A percentile compares a stretch with the other conserved stretches of the same genome.
phyloP scores from a whole-genome alignment of 1,140 invertebrate genomes.

The Ephestia elutella region DNA sequence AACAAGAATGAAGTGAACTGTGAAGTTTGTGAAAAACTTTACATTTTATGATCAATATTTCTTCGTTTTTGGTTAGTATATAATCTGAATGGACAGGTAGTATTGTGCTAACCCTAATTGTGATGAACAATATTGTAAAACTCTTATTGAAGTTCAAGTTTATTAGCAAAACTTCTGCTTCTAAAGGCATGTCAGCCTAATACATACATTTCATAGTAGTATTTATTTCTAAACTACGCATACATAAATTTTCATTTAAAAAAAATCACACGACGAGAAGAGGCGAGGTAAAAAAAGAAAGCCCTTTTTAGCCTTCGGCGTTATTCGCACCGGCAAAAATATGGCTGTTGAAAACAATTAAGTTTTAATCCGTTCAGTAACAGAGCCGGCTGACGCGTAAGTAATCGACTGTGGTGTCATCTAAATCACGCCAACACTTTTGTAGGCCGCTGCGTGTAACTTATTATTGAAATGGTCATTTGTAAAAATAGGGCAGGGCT shows the following conservation, averaged over 20 bases:
- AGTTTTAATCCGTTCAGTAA: constrained; percentile 8
- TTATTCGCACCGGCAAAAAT: constrained; percentile 11
- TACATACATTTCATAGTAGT: too few relatives aligned
- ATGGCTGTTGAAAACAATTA: constrained; percentile 13
- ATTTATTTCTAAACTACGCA: neutral
- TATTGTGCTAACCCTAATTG: too few relatives aligned
- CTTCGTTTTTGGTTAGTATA: too few relatives aligned
- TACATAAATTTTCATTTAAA: neutral
- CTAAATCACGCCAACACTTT: constrained; percentile 8
- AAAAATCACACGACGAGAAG: neutral
- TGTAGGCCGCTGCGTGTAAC: neutral
- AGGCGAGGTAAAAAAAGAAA: neutral
- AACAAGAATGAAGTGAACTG: too few relatives aligned
- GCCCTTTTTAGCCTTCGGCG: neutral
- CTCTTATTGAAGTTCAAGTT: too few relatives aligned
- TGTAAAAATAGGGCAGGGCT: neutral
- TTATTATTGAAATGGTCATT: neutral
- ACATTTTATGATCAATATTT: too few relatives aligned
- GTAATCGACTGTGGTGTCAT: constrained; percentile 12
- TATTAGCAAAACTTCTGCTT: too few relatives aligned
- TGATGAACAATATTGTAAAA: too few relatives aligned
- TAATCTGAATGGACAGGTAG: too few relatives aligned
- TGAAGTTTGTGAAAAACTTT: too few relatives aligned
- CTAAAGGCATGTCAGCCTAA: neutral
- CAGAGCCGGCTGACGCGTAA: neutral